These are phyloP conservation scores for Melipona quadrifasciata DNA, from an alignment of 1,140 invertebrate species.

Conservation along the genomic window DNA sequence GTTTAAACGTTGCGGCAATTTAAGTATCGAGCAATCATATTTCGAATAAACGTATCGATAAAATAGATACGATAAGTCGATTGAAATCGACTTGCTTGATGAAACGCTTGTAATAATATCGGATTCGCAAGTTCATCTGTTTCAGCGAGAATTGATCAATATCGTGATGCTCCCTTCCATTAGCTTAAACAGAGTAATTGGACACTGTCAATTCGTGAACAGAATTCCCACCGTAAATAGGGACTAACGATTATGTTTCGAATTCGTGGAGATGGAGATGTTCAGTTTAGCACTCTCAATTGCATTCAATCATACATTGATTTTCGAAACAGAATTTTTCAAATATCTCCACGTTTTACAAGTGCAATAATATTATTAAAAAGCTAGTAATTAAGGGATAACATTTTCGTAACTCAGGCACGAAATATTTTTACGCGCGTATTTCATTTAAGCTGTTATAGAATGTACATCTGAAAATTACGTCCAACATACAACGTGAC, in stretches of 20 bases:
- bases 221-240: slow-evolving; percentile 25
- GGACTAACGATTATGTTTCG: slow-evolving; percentile 24
- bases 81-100: slow-evolving; percentile 9
- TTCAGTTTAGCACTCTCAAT: neutral
- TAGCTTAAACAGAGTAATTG: slow-evolving; percentile 37
- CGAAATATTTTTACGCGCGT: neutral
- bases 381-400: no score
- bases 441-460: neutral
- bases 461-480: no score
- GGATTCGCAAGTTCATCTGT: slow-evolving; percentile 21
- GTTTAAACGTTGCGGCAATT: no score
- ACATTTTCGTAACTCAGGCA: neutral
- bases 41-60: neutral
- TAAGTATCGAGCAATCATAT: neutral
- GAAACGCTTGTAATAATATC: neutral
- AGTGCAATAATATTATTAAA: no score
- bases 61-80: neutral
- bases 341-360: no score
- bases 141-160: slow-evolving; percentile 25
- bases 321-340: no score
- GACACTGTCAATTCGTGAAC: slow-evolving; percentile 30
- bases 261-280: slow-evolving; percentile 26
- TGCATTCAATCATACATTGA: neutral
- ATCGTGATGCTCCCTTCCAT: slow-evolving; percentile 24
- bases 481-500: no score